Evolutionary conservation across 2,888 invertebrate species (phyloP), one percentile per base, ranked within the genome.

Genomic region (Limnephilus rhombicus): DNA sequence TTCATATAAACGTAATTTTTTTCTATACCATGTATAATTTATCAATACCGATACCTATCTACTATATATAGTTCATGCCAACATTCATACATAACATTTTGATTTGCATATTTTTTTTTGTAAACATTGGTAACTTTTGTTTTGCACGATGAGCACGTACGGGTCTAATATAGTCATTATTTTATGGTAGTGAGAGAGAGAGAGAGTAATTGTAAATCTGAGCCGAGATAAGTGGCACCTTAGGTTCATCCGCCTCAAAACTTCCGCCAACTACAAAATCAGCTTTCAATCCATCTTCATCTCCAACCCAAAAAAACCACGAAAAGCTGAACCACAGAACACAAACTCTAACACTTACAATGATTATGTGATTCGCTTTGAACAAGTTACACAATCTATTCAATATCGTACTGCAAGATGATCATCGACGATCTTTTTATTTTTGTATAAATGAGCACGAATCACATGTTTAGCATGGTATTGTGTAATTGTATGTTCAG

Each of bases 151-250:
- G 53, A 53, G 18, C 53, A 53, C 53, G 53, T 53, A 53, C 53
- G 53, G 15, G 18, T 24, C 5, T 68, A 68, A 68, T 68, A 68
- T 68, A 18, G 82, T 82, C 9, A 53, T 88, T 49, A 68, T 88
- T 88, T 45, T 1, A 31, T 34, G 31, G 31, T 82, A 31, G 82
- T 82, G 81, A 45, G 80, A 49, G 49, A 68, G 87, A 68, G 91
- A 29, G 80, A 45, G 49, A 68, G 87, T 80, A 92, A 83, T 80
- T 90, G 80, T 81, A 90, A 15, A 82, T 91, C 91, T 83, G 91
- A 41, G 85, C 89, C 81, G 92, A 90, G 92, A 92, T 92, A 92
- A 92, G 92, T 92, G 92, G 92, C 92, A 92, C 92, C 92, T 91
- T 87, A 85, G 41, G 85, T 85, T 85, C 85, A 85, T 41, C 85